Conservation (phyloP, 2,113 vertebrate genomes). For the Cottus gobio region DNA sequence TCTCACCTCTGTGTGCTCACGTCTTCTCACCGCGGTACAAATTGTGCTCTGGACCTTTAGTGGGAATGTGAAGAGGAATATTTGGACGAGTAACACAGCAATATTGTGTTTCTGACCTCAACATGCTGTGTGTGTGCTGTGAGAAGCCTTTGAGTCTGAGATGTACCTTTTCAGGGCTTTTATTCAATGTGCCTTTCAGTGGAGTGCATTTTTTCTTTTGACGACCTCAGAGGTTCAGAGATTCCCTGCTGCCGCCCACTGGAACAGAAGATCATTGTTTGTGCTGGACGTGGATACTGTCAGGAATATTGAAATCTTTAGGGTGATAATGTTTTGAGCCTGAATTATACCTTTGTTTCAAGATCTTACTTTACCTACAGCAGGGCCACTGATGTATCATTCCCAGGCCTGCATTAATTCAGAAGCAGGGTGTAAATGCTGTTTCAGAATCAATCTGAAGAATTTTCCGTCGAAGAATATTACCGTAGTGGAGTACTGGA, state of each 20-base stretch:
- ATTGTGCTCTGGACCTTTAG: neutral
- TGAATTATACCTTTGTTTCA: neutral
- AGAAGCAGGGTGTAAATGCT: neutral
- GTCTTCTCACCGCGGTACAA: neutral
- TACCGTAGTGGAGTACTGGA: neutral
- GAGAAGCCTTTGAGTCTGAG: neutral
- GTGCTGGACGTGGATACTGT: neutral
- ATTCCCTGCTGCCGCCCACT: neutral
- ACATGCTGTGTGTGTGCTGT: neutral
- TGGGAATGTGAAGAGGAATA: neutral
- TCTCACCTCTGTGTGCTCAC: slow-evolving; percentile 16
- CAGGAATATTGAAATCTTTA: neutral
- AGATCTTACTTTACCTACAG: neutral
- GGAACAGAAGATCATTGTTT: neutral
- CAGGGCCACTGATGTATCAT: neutral
- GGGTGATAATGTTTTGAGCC: neutral
- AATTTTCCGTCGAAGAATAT: neutral
- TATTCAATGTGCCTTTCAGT: neutral
- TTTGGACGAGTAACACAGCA: neutral
- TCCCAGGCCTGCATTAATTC: neutral
- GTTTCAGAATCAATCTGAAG: neutral
- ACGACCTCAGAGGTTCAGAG: neutral
- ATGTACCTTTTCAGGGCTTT: neutral
- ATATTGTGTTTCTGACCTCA: neutral
- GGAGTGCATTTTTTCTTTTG: neutral